phyloP scores from a whole-genome alignment of 2,113 vertebrate genomes.

The Semicossyphus pulcher region DNA sequence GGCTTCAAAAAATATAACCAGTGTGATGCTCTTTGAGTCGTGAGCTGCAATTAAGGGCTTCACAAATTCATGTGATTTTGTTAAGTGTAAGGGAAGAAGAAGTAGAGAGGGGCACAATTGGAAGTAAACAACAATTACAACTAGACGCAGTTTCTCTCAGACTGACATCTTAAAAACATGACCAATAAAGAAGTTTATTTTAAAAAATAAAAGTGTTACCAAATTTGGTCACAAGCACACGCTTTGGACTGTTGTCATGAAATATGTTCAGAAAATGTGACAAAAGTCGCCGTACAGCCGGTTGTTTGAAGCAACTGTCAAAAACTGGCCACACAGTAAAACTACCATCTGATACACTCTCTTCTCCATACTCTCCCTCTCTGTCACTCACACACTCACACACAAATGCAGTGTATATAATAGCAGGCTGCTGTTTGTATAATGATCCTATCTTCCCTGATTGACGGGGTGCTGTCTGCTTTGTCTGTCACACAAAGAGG shows the following conservation, averaged over 20 bases:
- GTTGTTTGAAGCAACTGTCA: not conserved
- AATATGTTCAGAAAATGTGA: not conserved
- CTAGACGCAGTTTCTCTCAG: not conserved
- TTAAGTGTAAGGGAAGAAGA: not conserved
- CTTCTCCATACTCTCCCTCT: not conserved
- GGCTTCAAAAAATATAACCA: not conserved
- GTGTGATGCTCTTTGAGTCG: not conserved
- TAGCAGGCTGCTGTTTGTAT: constrained; percentile 63
- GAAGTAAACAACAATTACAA: constrained; percentile 9
- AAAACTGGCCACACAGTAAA: not conserved
- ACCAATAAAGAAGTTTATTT: not conserved
- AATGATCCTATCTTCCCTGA: constrained; percentile 68
- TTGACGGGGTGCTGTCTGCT: constrained; percentile 56
- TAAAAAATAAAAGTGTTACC: too few relatives aligned
- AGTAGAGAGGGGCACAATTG: not conserved
- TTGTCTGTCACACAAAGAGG: constrained; percentile 71
- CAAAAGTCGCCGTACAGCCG: not conserved
- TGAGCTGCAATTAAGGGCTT: not conserved
- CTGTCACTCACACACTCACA: constrained; percentile 39
- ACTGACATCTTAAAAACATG: not conserved
- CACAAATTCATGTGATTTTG: not conserved
- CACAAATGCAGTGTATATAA: constrained; percentile 58
- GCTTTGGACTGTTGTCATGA: not conserved
- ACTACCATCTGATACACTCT: constrained; percentile 13
- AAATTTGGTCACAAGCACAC: not conserved